Base-by-base conservation (phyloP, 2,888 invertebrate genomes). In the Melinaea menophilus region DNA sequence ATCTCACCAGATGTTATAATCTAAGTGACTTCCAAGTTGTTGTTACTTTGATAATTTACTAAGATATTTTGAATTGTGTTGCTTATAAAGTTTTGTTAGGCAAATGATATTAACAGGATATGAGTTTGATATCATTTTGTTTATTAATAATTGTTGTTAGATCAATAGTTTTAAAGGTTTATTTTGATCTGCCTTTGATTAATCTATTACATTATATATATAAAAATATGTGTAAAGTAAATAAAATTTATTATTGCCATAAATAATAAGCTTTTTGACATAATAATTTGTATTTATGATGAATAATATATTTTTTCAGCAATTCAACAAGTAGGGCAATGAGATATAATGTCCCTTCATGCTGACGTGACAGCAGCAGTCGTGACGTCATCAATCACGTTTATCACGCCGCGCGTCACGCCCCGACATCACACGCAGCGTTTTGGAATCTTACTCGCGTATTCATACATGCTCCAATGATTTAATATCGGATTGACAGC, bases 321-420 rank as follows among this genome's bases (percentile, higher is more conserved):
- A 58, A 69, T 62, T 73, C 74, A 73, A 74, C 74, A 74, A 72
- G 73, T 74, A 67, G 70, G 68, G 63, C 69, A 68, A 64, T 61
- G 66, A 62, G 51, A 31, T 57, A 59, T 62, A 65, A 63, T 58
- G 60, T 55, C 67, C 63, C 46, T 63, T 63, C 67, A 66, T 65
- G 70, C 69, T 62, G 62, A 69, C 69, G 63, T 64, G 69, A 73
- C 72, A 72, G 71, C 74, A 70, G 73, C 72, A 72, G 71, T 74
- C 73, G 79, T 86, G 85, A 85, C 83, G 85, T 81, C 86, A 85
- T 89, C 85, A 88, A 88, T 89, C 88, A 87, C 80, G 79, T 78
- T 86, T 88, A 88, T 88, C 88, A 79, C 73, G 72, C 73, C 72
- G 66, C 66, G 56, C 66, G 66, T 72, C 65, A 59, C 69, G 62